Evolutionary conservation across 2,797 vertebrate species (phyloP).

Genomic region (Sarcophilus harrisii): DNA sequence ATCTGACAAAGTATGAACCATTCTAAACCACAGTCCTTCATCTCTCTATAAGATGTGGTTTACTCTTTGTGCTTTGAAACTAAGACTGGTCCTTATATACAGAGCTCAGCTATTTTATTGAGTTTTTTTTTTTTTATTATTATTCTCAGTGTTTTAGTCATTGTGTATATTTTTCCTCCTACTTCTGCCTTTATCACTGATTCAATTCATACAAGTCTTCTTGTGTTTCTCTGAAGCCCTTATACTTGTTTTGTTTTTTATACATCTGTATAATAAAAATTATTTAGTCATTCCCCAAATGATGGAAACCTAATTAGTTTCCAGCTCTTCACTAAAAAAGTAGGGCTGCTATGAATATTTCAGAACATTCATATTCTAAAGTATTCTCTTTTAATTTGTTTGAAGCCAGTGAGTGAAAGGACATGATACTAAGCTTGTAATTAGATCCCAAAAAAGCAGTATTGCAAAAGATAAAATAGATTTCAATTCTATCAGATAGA

Average conservation of each 20-base stretch:
- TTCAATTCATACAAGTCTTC: neutral
- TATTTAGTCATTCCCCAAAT: neutral
- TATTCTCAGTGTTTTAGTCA: neutral
- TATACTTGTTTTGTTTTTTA: neutral
- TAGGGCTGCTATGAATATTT: neutral
- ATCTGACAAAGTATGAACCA: neutral
- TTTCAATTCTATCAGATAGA: neutral
- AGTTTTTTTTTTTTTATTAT: neutral
- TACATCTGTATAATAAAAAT: neutral
- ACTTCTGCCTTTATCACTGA: neutral
- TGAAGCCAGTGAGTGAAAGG: neutral
- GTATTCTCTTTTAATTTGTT: neutral
- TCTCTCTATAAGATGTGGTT: neutral
- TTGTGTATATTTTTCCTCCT: neutral
- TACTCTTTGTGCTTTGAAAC: neutral
- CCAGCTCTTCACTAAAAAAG: neutral
- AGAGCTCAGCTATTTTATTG: neutral
- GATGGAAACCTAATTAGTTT: neutral
- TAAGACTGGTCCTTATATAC: neutral
- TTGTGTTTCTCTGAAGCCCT: neutral
- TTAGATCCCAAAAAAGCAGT: neutral
- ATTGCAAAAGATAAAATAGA: neutral
- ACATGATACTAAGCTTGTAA: neutral
- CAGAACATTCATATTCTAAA: neutral
- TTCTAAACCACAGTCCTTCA: neutral